Evolutionary conservation across 2,888 invertebrate species (phyloP), one percentile per base, ranked within the genome.

Genomic region (Azorinus chamasolen): DNA sequence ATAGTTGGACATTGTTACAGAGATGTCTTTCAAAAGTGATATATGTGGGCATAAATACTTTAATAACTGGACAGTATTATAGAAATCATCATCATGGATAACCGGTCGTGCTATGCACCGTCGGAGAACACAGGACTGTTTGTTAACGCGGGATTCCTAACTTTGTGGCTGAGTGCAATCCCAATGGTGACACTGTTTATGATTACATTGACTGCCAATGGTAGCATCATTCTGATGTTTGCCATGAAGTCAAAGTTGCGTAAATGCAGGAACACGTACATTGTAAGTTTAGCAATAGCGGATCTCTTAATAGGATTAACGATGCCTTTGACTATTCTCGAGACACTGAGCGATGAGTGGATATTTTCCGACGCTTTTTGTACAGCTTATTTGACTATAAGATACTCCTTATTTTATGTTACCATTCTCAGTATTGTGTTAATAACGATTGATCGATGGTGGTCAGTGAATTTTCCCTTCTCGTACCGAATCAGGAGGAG

Each of bases 381-480:
- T 54, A 70, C 64, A 24, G 55, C 82, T 1, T 88, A 84, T 55
- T 71, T 89, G 22, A 83, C 85, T 20, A 24, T 88, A 25, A 73
- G 84, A 50, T 80, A 83, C 59, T 85, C 90, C 1, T 51, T 89
- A 16, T 79, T 83, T 32, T 87, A 88, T 72, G 83, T 87, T 18
- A 88, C 89, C 1, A 72, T 90, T 24, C 71, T 88, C 22, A 90
- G 89, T 75, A 87, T 90, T 43, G 82, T 90, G 65, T 73, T 89
- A 18, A 88, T 90, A 55, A 87, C 87, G 14, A 68, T 87, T 0
- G 90, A 90, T 68, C 73, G 89, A 24, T 90, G 89, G 89, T 88
- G 88, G 86, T 88, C 88, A 6, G 85, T 89, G 24, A 87, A 88
- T 72, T 87, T 86, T 65, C 90, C 90, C n/a, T 84, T 90, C 62